A percentile compares a stretch with the other conserved stretches of the same genome.
These are phyloP conservation scores for Drosophila atripex DNA, from an alignment of 2,888 invertebrate genomes.

Conservation along the genomic window DNA sequence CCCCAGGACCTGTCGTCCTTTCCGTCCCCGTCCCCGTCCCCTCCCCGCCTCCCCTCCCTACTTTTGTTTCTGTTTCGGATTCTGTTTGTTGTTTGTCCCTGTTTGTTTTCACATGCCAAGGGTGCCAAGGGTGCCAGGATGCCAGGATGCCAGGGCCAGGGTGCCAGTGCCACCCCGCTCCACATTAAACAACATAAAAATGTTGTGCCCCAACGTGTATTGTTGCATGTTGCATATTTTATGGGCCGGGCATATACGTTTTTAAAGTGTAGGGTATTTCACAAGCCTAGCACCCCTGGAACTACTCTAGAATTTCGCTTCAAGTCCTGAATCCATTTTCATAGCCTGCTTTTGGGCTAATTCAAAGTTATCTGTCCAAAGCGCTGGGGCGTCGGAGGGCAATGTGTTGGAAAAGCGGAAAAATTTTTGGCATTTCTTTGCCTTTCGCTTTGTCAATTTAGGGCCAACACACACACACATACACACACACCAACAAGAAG, in stretches of 20 bases:
- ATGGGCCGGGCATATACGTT: slow-evolving; percentile 5
- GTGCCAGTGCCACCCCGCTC: slow-evolving; percentile 11
- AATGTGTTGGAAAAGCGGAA: slow-evolving; percentile 8
- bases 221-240: slow-evolving; percentile 50
- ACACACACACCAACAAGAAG: neutral
- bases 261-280: no score
- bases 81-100: slow-evolving; percentile 54
- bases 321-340: slow-evolving; percentile 13
- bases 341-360: slow-evolving; percentile 33
- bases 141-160: slow-evolving; percentile 56
- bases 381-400: neutral
- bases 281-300: no score
- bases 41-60: slow-evolving; percentile 8
- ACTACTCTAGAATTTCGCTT: neutral
- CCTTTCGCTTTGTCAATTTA: slow-evolving; percentile 36
- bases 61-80: slow-evolving; percentile 35
- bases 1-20: slow-evolving; percentile 8
- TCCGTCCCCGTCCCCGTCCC: no score
- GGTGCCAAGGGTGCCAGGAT: slow-evolving; percentile 41
- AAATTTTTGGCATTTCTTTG: slow-evolving; percentile 40
- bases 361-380: slow-evolving; percentile 25
- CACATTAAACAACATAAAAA: slow-evolving; percentile 31
- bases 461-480: slow-evolving; percentile 6
- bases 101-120: slow-evolving; percentile 65
- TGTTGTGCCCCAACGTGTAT: slow-evolving; percentile 16